Percentiles rank a stretch among this genome's conserved stretches.
These are phyloP conservation scores for Plemyria rubiginata DNA, from an alignment of 2,888 invertebrate species.

Conservation along the genomic window DNA sequence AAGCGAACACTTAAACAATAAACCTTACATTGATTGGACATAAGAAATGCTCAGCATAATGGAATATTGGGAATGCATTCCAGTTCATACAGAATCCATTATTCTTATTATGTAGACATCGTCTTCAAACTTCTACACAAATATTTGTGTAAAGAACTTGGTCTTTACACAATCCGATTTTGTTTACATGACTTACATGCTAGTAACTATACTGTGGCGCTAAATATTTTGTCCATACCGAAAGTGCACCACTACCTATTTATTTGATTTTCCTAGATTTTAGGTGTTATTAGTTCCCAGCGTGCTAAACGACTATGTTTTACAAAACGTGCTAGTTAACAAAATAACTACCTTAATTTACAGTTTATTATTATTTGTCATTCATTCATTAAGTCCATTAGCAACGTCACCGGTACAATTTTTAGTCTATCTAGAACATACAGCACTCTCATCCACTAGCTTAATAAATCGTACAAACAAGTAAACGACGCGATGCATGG, in stretches of 20 bases:
- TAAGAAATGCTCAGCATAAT: slow-evolving; percentile 64
- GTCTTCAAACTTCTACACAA: slow-evolving; percentile 68
- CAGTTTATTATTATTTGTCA: slow-evolving; percentile 26
- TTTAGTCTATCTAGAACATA: slow-evolving; percentile 9
- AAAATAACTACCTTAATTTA: slow-evolving; percentile 42
- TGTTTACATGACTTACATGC: slow-evolving; percentile 46
- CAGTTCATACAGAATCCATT: slow-evolving; percentile 53
- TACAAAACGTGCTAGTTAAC: slow-evolving; percentile 56
- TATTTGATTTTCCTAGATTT: slow-evolving; percentile 44
- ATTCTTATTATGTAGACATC: slow-evolving; percentile 57
- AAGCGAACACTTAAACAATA: slow-evolving; percentile 35
- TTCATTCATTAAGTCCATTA: slow-evolving; percentile 19
- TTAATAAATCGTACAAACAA: slow-evolving; percentile 12
- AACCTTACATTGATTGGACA: slow-evolving; percentile 50
- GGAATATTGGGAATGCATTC: slow-evolving; percentile 77
- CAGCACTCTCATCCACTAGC: slow-evolving; percentile 10
- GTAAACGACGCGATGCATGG: slow-evolving; percentile 15
- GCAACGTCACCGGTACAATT: slow-evolving; percentile 17
- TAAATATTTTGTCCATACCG: slow-evolving; percentile 47
- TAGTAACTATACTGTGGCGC: slow-evolving; percentile 55
- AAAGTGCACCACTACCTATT: slow-evolving; percentile 57
- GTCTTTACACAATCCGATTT: slow-evolving; percentile 51
- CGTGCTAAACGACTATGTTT: slow-evolving; percentile 57
- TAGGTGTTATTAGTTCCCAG: slow-evolving; percentile 55
- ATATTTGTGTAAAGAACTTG: slow-evolving; percentile 63